Evolutionary conservation across 2,797 vertebrate genomes (phyloP).

Genomic region (Arnoldichthys spilopterus): DNA sequence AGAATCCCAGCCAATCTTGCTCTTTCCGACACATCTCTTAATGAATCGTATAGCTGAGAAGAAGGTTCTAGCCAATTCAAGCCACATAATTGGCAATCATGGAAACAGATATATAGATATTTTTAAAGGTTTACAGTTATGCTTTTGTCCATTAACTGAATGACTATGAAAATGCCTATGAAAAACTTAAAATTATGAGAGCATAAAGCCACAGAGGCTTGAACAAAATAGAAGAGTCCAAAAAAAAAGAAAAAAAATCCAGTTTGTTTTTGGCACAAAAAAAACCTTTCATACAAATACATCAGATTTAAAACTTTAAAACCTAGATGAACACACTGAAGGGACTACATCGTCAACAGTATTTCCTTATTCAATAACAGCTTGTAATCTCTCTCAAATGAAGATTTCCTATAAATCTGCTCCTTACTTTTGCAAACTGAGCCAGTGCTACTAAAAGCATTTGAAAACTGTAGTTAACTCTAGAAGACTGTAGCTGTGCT

Average conservation of each 20-base stretch:
- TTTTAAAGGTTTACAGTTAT: background rate
- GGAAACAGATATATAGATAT: background rate
- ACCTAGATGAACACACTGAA: background rate
- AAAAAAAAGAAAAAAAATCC: background rate
- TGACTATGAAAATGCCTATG: background rate
- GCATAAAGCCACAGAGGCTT: background rate
- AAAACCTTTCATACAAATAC: constrained; percentile 26
- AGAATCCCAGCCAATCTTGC: background rate
- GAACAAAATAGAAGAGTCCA: background rate
- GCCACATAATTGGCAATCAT: background rate
- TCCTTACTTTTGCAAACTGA: constrained; percentile 1
- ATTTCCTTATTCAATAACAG: constrained; percentile 18
- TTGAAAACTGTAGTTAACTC: background rate
- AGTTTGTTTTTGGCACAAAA: constrained; percentile 45
- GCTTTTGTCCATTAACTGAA: background rate
- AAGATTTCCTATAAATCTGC: constrained; percentile 5
- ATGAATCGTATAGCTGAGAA: background rate
- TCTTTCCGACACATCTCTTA: background rate
- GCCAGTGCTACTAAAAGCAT: background rate
- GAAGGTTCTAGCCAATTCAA: background rate
- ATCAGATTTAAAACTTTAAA: constrained; percentile 5
- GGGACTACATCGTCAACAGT: constrained; percentile 14
- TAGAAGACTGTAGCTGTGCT: constrained; percentile 11
- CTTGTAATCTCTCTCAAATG: constrained; percentile 6
- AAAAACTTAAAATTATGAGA: background rate